Percentiles rank a stretch among this genome's conserved stretches.
These are phyloP conservation scores for Dynastes maya DNA, from an alignment of 2,888 invertebrate species.

Conservation along the genomic window DNA sequence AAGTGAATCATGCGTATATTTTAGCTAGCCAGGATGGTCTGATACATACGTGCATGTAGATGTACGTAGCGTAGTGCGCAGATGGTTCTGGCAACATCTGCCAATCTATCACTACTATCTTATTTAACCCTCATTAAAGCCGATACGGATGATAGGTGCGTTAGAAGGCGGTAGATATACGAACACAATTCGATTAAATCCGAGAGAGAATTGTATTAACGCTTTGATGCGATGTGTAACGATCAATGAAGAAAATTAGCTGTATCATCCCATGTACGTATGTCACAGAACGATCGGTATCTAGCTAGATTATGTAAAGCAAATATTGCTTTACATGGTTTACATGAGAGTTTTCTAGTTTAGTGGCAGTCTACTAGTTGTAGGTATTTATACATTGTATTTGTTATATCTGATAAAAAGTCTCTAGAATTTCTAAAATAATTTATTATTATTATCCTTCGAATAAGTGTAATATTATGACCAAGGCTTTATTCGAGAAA, in stretches of 20 bases:
- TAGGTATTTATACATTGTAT: too few relatives aligned
- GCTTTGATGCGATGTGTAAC: constrained; percentile 5
- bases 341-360: too few relatives aligned
- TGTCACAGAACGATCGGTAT: background rate
- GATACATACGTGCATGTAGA: constrained; percentile 13
- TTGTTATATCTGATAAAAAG: too few relatives aligned
- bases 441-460: too few relatives aligned
- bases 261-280: constrained; percentile 31
- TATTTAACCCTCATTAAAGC: constrained; percentile 47
- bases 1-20: constrained; percentile 24
- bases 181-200: constrained; percentile 33
- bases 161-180: constrained; percentile 20
- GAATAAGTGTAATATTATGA: too few relatives aligned
- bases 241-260: constrained; percentile 32
- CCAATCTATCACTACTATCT: constrained; percentile 43
- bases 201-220: constrained; percentile 21
- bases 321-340: too few relatives aligned
- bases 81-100: constrained; percentile 48
- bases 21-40: constrained; percentile 1
- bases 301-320: background rate
- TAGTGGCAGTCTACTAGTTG: too few relatives aligned
- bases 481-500: too few relatives aligned
- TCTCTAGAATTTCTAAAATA: too few relatives aligned
- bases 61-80: constrained; percentile 37
- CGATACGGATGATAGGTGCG: constrained; percentile 32